Percentiles rank a stretch among this genome's conserved stretches.
These are phyloP conservation scores for Desmophyllum pertusum DNA, from an alignment of 92 coral and sea anemone genomes.

Conservation along the genomic window DNA sequence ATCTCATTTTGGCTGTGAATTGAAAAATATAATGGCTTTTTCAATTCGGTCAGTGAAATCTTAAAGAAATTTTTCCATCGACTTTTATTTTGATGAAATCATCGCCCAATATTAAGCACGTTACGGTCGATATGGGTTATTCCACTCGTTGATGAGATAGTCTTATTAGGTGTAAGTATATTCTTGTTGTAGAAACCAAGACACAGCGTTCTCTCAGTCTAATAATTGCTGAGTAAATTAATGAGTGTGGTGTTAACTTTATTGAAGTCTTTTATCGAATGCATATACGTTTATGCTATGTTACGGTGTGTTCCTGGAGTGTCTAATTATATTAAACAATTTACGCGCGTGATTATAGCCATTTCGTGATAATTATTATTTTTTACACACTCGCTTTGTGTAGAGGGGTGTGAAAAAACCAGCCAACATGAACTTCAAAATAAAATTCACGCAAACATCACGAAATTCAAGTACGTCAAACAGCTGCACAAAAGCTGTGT, in stretches of 20 bases:
- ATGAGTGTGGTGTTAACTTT: no score
- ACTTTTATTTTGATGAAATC: not conserved
- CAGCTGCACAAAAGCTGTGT: slow-evolving; percentile 23
- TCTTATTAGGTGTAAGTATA: no score
- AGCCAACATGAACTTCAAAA: not conserved
- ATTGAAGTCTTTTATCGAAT: not conserved
- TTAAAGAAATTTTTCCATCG: not conserved
- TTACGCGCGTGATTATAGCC: not conserved
- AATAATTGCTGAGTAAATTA: not conserved
- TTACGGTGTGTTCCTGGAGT: not conserved
- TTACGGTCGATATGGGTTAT: not conserved
- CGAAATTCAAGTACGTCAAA: not conserved
- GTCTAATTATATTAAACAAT: slow-evolving; percentile 25
- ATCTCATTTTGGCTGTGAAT: not conserved
- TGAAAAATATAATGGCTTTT: not conserved
- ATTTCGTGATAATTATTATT: not conserved
- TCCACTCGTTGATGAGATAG: not conserved
- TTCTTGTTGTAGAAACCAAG: not conserved
- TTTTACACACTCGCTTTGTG: not conserved
- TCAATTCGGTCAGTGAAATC: not conserved
- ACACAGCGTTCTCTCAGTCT: not conserved
- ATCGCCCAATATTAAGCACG: not conserved
- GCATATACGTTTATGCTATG: not conserved
- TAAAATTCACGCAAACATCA: not conserved
- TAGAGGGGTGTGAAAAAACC: not conserved